Percentiles rank a stretch among this genome's conserved stretches.
Conservation (phyloP, 2,797 vertebrate genomes). For the Cheirogaleus major region DNA sequence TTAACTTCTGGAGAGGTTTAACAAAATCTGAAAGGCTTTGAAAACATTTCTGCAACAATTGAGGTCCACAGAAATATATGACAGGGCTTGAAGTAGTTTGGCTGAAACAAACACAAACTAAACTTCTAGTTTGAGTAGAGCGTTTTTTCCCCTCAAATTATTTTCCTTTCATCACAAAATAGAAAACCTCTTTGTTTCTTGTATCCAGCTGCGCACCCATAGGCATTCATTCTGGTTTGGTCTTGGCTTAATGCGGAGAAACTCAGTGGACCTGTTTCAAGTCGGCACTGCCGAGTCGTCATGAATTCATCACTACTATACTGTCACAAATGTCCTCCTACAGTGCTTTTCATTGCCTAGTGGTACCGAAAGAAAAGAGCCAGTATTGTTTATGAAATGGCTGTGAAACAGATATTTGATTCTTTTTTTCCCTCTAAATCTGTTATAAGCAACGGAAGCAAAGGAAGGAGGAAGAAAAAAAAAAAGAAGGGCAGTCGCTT, state of each 20-base stretch:
- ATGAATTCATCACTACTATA: slow-evolving; percentile 42
- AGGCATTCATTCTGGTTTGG: slow-evolving; percentile 24
- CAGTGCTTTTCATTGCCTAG: slow-evolving; percentile 22
- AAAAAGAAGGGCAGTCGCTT: not conserved
- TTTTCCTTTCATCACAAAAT: slow-evolving; percentile 61
- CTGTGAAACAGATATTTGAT: slow-evolving; percentile 65
- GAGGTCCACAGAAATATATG: not conserved
- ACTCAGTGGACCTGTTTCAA: slow-evolving; percentile 36
- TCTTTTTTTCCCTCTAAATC: not conserved
- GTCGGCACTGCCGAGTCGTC: not conserved
- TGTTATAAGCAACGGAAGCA: not conserved
- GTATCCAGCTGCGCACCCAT: slow-evolving; percentile 22
- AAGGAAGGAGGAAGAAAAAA: not conserved
- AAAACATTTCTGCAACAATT: slow-evolving; percentile 2
- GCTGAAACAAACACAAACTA: slow-evolving; percentile 59
- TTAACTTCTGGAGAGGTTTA: slow-evolving; percentile 23
- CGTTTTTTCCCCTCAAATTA: not conserved
- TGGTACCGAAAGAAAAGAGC: slow-evolving; percentile 43
- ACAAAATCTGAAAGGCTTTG: not conserved
- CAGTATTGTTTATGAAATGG: slow-evolving; percentile 57
- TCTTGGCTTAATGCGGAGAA: slow-evolving; percentile 25
- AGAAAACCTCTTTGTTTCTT: slow-evolving; percentile 55
- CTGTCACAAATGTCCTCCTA: slow-evolving; percentile 61
- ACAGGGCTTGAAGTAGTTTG: slow-evolving; percentile 1
- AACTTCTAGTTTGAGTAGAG: not conserved